Evolutionary conservation across 2,797 vertebrate genomes (phyloP).

Genomic region (Malurus leucopterus): DNA sequence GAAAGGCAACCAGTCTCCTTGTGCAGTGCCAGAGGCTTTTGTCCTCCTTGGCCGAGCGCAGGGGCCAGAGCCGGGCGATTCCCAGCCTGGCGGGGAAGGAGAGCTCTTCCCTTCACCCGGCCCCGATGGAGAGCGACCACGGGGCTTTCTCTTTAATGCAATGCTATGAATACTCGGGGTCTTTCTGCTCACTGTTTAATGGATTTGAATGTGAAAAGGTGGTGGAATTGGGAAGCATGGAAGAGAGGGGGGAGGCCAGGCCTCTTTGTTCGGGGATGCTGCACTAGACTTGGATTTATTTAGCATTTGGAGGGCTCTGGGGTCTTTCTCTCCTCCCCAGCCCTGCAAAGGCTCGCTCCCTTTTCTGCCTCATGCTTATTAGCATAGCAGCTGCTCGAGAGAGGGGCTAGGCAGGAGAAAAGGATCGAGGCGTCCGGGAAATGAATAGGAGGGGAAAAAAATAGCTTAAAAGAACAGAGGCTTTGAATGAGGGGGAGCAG

Average conservation of each 20-base stretch:
- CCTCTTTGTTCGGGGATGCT: conserved; percentile 77
- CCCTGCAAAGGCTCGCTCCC: conserved; percentile 45
- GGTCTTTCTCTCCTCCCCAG: conserved; percentile 33
- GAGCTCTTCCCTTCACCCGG: neutral
- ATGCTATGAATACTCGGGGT: conserved; percentile 76
- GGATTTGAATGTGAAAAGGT: conserved; percentile 90
- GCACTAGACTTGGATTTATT: conserved; percentile 78
- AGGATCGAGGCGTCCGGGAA: conserved; percentile 61
- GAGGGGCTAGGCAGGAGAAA: conserved; percentile 62
- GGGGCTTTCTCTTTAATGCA: conserved; percentile 77
- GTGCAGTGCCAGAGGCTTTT: neutral
- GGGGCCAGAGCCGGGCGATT: neutral
- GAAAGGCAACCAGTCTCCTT: neutral
- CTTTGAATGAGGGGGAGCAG: conserved; percentile 45
- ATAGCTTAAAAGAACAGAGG: conserved; percentile 60
- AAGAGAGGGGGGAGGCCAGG: conserved; percentile 47
- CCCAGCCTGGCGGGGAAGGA: neutral
- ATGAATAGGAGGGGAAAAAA: conserved; percentile 69
- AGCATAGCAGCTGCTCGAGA: conserved; percentile 95
- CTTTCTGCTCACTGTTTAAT: conserved; percentile 87
- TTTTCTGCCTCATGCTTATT: conserved; percentile 80
- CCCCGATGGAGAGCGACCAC: neutral
- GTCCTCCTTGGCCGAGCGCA: rapidly evolving
- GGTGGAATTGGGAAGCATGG: conserved; percentile 69
- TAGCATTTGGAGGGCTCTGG: conserved; percentile 74